Evolutionary conservation across 2,113 vertebrate genomes (phyloP).

Genomic region (Leptodactylus fuscus): DNA sequence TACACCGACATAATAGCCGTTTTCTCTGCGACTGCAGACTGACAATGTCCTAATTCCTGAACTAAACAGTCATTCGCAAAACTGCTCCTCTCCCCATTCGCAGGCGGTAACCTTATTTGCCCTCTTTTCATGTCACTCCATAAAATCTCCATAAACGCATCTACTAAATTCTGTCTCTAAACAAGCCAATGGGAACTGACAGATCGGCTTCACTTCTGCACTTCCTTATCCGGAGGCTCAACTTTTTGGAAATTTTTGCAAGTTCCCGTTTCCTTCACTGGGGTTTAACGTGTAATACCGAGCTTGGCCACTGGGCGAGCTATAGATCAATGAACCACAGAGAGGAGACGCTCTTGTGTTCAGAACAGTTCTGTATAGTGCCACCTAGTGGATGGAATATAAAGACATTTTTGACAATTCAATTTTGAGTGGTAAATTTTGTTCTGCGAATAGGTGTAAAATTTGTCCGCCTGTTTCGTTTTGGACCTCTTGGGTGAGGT

Average conservation of each 20-base stretch:
- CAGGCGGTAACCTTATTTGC: constrained; percentile 38
- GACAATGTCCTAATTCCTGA: constrained; percentile 27
- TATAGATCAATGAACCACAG: neutral
- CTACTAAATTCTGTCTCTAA: constrained; percentile 33
- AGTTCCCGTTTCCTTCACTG: neutral
- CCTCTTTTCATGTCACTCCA: constrained; percentile 32
- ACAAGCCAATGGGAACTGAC: constrained; percentile 26
- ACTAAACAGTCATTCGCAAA: constrained; percentile 27
- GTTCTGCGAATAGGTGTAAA: too few species aligned
- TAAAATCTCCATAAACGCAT: constrained; percentile 20
- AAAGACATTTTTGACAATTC: too few species aligned
- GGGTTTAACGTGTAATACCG: neutral
- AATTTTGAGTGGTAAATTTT: too few species aligned
- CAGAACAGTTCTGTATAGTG: too few species aligned
- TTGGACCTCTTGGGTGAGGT: too few species aligned
- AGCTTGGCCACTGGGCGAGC: neutral
- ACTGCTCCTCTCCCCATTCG: constrained; percentile 15
- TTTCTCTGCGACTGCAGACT: constrained; percentile 4
- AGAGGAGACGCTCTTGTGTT: too few species aligned
- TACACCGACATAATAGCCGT: constrained; percentile 38
- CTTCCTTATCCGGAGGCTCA: neutral
- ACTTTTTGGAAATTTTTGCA: too few species aligned
- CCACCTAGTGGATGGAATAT: too few species aligned
- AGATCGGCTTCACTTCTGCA: too few species aligned
- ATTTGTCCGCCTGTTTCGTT: too few species aligned